Evolutionary conservation across 1,140 invertebrate species (phyloP), one percentile per base, ranked within the genome.

Genomic region (Marisa cornuarietis): DNA sequence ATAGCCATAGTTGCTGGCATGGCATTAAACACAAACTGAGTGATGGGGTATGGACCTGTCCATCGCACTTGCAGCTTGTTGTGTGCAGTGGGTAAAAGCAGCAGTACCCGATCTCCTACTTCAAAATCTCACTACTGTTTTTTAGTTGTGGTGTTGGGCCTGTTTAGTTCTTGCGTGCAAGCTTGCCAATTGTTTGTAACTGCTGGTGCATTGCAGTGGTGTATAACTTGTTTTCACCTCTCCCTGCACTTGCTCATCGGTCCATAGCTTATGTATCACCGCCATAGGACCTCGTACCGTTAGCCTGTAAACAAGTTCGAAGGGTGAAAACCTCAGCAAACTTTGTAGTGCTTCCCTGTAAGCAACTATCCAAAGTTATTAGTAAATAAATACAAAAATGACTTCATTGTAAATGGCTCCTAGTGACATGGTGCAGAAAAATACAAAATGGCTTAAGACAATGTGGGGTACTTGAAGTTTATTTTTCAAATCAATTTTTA

Each of bases 191-290:
- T 9, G 77, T 42, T 14, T 66, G 65, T 5, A 77, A 11, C 0
- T 26, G 24, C 8, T 68, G 31, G 0, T 22, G 7, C 16, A 75
- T 79, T 82, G 24, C 82, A 7, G 78, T 16, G 20, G 82, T 79
- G 76, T 68, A 20, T 24, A 26, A 26, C 72, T 76, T 4, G 76
- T 85, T 65, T 83, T 82, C 0, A 82, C 79, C 16, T 84, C 85
- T 2, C 26, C 26, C 24, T 62, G 51, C 71, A 79, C 74, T 9
- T 73, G 51, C 49, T 85, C 79, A 1, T 71, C 20, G 8, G 86
- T 81, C 85, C 82, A 87, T 72, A 85, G 65, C 66, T 86, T 82
- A 51, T 76, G 81, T 13, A 84, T 31, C 11, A 87, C 81, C 11
- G n/a, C 14, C 9, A 79, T 9, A 13, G 81, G 81, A 0, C 76